Percentiles rank a stretch among this genome's conserved stretches.
These are phyloP conservation scores for Xyliphius kryptos DNA, from an alignment of 2,113 vertebrate genomes.

Conservation along the genomic window DNA sequence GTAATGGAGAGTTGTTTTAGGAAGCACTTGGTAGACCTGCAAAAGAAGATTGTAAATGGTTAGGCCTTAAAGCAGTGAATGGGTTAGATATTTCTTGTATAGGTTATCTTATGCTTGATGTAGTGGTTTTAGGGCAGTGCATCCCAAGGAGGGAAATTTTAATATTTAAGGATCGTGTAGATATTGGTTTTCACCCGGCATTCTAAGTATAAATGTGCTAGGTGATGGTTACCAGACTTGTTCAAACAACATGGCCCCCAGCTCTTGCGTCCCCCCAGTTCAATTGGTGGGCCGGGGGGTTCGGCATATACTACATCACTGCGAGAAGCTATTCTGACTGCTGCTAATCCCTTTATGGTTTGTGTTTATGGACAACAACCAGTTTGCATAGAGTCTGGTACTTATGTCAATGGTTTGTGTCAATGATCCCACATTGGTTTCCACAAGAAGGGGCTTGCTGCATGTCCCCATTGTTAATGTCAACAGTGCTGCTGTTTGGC, in stretches of 20 bases:
- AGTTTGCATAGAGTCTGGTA: not conserved
- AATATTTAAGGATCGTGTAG: conserved; percentile 3
- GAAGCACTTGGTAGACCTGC: no score
- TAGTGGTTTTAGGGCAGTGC: no score
- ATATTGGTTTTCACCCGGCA: not conserved
- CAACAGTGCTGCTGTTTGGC: no score
- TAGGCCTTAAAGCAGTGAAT: no score
- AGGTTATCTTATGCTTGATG: no score
- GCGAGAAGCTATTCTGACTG: not conserved
- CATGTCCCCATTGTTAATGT: no score
- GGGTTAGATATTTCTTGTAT: no score
- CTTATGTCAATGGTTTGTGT: not conserved
- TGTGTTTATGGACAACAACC: not conserved
- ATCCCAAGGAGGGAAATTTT: conserved; percentile 11
- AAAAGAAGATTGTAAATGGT: no score
- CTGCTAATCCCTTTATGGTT: not conserved
- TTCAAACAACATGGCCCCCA: not conserved
- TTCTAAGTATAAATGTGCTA: conserved; percentile 20
- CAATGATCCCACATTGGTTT: no score
- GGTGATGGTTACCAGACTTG: no score
- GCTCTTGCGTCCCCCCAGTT: not conserved
- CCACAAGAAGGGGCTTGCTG: no score
- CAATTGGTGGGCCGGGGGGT: not conserved
- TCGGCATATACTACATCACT: not conserved
- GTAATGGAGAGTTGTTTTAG: no score